These are phyloP conservation scores for Athalia rosae DNA, from an alignment of 2,888 invertebrate species.

Conservation along the genomic window DNA sequence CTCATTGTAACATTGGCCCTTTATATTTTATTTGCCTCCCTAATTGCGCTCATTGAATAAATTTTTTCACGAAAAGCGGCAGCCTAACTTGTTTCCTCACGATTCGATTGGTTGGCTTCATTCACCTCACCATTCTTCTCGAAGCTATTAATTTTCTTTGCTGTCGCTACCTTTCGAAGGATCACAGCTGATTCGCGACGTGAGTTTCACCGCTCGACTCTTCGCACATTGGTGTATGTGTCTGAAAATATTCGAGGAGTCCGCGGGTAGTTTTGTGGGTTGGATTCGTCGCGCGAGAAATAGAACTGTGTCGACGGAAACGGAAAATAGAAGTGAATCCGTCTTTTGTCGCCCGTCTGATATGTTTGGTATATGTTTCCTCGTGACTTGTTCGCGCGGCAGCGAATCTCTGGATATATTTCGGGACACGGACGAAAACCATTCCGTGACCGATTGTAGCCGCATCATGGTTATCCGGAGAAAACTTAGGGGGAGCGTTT, in stretches of 20 bases:
- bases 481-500: constrained; percentile 39
- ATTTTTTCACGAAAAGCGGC: no score
- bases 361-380: not conserved
- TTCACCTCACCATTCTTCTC: no score
- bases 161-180: no score
- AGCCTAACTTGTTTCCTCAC: no score
- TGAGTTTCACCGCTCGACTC: not conserved
- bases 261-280: not conserved
- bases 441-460: constrained; percentile 36
- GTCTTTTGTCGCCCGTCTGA: not conserved
- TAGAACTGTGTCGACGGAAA: constrained; percentile 11
- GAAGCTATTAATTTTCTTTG: no score
- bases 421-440: constrained; percentile 19
- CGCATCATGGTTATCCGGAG: constrained; percentile 31
- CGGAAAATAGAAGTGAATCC: not conserved
- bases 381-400: not conserved
- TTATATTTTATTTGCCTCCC: no score
- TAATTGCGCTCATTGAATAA: no score
- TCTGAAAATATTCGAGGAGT: constrained; percentile 7
- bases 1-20: no score
- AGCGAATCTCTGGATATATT: not conserved
- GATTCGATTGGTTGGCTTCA: no score
- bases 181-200: no score
- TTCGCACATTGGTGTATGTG: not conserved
- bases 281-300: not conserved